Percentiles rank a stretch among this genome's conserved stretches.
Evolutionary conservation across 2,888 invertebrate species (phyloP).

Genomic region (Acleris emargana): DNA sequence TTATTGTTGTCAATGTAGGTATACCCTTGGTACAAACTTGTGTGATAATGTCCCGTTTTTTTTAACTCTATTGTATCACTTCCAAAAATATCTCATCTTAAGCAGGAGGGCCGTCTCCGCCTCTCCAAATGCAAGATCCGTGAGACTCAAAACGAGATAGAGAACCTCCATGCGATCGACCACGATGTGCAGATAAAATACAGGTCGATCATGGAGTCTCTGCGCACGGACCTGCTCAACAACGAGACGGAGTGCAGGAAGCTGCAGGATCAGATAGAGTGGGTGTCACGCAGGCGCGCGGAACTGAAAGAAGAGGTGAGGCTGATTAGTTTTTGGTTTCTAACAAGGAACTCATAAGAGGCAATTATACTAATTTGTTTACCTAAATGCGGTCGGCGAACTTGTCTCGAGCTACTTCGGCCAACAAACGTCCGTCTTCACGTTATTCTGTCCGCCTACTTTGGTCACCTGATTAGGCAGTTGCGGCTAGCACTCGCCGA

Average conservation of each 20-base stretch:
- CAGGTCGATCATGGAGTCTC: conserved; percentile 67
- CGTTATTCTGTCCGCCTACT: too few species aligned
- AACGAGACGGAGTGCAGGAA: conserved; percentile 75
- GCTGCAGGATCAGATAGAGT: conserved; percentile 76
- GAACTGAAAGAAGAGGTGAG: conserved; percentile 72
- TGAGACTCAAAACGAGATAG: conserved; percentile 74
- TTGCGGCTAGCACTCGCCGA: too few species aligned
- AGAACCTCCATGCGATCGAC: conserved; percentile 72
- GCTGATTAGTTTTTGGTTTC: background rate
- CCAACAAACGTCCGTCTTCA: too few species aligned
- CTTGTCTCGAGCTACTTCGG: too few species aligned
- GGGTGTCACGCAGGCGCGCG: conserved; percentile 70
- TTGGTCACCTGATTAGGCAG: too few species aligned
- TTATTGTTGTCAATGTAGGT: too few species aligned
- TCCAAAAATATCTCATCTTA: background rate
- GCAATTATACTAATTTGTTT: too few species aligned
- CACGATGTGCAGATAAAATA: conserved; percentile 63
- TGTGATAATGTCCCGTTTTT: too few species aligned
- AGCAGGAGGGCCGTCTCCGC: conserved; percentile 71
- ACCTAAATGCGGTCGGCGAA: too few species aligned
- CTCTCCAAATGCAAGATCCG: conserved; percentile 74
- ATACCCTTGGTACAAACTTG: too few species aligned
- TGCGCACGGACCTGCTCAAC: conserved; percentile 59
- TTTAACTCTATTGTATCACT: background rate
- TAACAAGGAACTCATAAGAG: too few species aligned